Evolutionary conservation across 2,888 invertebrate genomes (phyloP).

Genomic region (Netelia inedita): DNA sequence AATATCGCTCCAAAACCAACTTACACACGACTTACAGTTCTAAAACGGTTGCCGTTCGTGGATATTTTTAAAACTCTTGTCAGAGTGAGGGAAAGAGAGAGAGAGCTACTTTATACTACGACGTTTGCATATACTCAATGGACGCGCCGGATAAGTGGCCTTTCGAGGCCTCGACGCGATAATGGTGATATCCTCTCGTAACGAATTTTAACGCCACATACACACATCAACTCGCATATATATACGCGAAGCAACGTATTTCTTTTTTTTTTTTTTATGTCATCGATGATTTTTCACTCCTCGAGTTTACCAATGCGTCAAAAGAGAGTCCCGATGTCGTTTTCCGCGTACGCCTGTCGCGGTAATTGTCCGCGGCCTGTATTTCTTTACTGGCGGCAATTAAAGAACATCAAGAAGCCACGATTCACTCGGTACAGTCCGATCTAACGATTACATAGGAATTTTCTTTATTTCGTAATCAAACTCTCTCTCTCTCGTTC

Average conservation of each 20-base stretch:
- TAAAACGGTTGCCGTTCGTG: slow-evolving; percentile 52
- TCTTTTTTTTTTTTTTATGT: neutral
- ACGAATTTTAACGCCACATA: slow-evolving; percentile 32
- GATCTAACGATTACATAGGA: neutral
- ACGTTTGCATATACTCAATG: slow-evolving; percentile 58
- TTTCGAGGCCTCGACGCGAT: slow-evolving; percentile 59
- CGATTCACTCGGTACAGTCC: slow-evolving; percentile 66
- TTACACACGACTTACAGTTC: slow-evolving; percentile 43
- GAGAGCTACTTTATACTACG: slow-evolving; percentile 33
- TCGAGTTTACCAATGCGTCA: too few species aligned
- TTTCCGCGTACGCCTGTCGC: neutral
- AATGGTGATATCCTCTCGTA: slow-evolving; percentile 45
- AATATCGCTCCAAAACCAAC: slow-evolving; percentile 55
- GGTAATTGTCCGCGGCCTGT: neutral
- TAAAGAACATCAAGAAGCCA: slow-evolving; percentile 79
- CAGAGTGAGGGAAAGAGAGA: slow-evolving; percentile 15
- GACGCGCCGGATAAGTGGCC: slow-evolving; percentile 59
- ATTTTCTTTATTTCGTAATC: neutral
- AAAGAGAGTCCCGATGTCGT: neutral
- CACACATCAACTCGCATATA: slow-evolving; percentile 11
- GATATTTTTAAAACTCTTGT: slow-evolving; percentile 66
- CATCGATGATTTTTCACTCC: slow-evolving; percentile 3
- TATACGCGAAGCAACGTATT: neutral
- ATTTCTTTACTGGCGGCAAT: slow-evolving; percentile 71
- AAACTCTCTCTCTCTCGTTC: neutral